A percentile compares a stretch with the other conserved stretches of the same genome.
Evolutionary conservation across 2,888 invertebrate genomes (phyloP).

Genomic region (Adela reaumurella): DNA sequence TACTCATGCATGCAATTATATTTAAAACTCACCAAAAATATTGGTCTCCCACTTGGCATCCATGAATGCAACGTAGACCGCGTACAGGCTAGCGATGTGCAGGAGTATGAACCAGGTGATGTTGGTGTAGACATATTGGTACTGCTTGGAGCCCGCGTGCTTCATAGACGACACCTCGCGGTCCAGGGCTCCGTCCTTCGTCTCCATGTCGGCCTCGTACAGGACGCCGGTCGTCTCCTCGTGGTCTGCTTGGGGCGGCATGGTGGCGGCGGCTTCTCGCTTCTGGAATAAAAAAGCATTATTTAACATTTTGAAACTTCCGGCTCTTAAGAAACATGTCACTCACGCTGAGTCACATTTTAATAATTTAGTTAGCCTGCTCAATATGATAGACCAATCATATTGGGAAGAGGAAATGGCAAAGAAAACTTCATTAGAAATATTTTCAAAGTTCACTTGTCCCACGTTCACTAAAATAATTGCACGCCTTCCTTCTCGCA

Average conservation of each 20-base stretch:
- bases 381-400: no score
- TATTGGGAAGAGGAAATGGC: no score
- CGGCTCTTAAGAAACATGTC: no score
- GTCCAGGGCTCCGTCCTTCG: slow-evolving; percentile 55
- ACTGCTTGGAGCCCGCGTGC: slow-evolving; percentile 44
- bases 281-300: no score
- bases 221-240: slow-evolving; percentile 57
- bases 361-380: no score
- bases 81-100: slow-evolving; percentile 64
- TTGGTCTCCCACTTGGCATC: slow-evolving; percentile 65
- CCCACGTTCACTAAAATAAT: no score
- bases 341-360: no score
- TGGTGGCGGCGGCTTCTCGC: slow-evolving; percentile 19
- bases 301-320: no score
- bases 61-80: slow-evolving; percentile 60
- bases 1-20: no score
- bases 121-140: slow-evolving; percentile 69
- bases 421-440: no score
- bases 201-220: slow-evolving; percentile 64
- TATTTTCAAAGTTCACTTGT: no score
- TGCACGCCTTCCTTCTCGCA: no score
- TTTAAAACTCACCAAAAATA: slow-evolving; percentile 65
- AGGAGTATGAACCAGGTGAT: slow-evolving; percentile 64
- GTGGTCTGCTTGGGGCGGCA: slow-evolving; percentile 57
- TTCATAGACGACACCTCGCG: slow-evolving; percentile 55